Evolutionary conservation across 1,140 invertebrate species (phyloP), one percentile per base, ranked within the genome.

Genomic region (Macrobrachium nipponense): DNA sequence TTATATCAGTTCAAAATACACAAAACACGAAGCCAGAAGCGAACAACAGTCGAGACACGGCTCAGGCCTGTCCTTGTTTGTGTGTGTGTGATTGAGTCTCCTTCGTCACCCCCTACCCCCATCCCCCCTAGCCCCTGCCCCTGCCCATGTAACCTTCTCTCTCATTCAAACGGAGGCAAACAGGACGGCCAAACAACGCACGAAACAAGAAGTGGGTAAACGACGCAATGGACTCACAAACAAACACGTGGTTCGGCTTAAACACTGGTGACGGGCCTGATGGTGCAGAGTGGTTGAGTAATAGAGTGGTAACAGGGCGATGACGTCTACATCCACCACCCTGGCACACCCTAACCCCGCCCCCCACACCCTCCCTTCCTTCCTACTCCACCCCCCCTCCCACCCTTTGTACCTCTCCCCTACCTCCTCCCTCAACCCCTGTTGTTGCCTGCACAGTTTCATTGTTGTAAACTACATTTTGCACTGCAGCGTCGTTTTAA

Each of bases 271-370:
- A 73, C 70, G n/a, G 70, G 70, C 15, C 23, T 73, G 70, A 73
- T 73, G 70, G 70, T 23, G 70, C 44, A 43, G 70, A 73, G 70
- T 73, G 70, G 70, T 43, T 73, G 70, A 73, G 70, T 73, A 73
- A 73, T 73, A 73, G 70, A 73, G n/a, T 73, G 70, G 70, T 43
- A 73, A 73, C 70, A 73, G 70, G 70, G 70, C 44, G 70, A 43
- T 73, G 70, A 73, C 70, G 70, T 73, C 44, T 73, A 43, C 27
- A 73, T 73, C 70, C 70, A 17, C 14, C 36, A 36, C 23, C 20
- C 68, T 20, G 14, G 14, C 68, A 15, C 68, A 23, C 20, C 68
- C 20, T 23, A 23, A 10, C 5, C 68, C 20, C 20, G 5, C 68
- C 20, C 5, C 68, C 20, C 68, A n/a, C 68, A 36, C 68, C 68